These are phyloP conservation scores for Eremophila alpestris DNA, from an alignment of 2,797 vertebrate genomes.

Conservation along the genomic window DNA sequence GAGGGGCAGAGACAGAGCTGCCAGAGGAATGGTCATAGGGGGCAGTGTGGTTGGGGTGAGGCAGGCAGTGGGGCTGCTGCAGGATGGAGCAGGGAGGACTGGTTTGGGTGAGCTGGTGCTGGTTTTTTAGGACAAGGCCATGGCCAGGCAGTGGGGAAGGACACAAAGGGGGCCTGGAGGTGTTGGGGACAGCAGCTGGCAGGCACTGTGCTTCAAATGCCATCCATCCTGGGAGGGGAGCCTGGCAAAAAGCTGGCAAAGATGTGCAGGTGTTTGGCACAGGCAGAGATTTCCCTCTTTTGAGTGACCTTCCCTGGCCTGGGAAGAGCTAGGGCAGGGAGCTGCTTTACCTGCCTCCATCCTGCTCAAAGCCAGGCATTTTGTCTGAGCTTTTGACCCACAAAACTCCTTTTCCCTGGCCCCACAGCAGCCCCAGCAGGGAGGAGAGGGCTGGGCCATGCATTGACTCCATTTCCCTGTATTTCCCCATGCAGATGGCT, in stretches of 20 bases:
- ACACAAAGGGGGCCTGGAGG: not conserved
- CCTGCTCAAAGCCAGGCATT: not conserved
- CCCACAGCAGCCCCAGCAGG: not conserved
- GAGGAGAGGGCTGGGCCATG: not conserved
- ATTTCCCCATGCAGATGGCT: constrained; percentile 86
- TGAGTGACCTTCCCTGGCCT: not conserved
- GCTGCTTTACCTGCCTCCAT: not conserved
- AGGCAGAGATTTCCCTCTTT: not conserved
- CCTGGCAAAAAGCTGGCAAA: not conserved
- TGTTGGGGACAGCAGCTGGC: not conserved
- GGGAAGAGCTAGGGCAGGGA: not conserved
- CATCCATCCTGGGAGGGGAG: not conserved
- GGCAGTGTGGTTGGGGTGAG: not conserved
- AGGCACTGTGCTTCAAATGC: not conserved
- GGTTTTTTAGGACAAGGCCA: not conserved
- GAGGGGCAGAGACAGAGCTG: not conserved
- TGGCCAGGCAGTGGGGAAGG: not conserved
- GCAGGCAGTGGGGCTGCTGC: not conserved
- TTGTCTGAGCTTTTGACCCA: not conserved
- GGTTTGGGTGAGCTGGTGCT: not conserved
- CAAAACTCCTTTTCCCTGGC: not conserved
- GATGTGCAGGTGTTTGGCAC: not conserved
- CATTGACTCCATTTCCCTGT: constrained; percentile 61
- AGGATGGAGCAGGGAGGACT: not conserved
- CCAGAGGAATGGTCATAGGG: not conserved